A percentile compares a stretch with the other conserved stretches of the same genome.
Evolutionary conservation across 2,113 vertebrate genomes (phyloP).

Genomic region (Cygnus atratus): DNA sequence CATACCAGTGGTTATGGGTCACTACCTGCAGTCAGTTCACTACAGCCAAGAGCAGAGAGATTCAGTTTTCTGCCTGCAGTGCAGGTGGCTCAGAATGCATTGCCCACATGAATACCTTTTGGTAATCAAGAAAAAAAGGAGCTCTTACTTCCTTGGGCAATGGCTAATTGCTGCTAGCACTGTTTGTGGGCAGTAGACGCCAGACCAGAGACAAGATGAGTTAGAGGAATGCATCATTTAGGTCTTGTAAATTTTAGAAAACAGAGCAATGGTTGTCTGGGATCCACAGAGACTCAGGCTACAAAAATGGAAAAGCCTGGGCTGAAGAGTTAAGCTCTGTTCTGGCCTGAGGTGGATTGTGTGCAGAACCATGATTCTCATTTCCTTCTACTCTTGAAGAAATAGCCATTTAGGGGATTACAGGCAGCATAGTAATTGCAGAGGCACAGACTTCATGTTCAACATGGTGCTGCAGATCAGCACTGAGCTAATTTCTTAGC

Average conservation of each 20-base stretch:
- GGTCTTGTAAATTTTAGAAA: neutral
- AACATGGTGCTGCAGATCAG: neutral
- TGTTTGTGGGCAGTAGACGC: neutral
- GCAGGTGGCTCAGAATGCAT: neutral
- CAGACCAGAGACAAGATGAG: neutral
- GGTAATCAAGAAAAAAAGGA: neutral
- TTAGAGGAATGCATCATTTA: neutral
- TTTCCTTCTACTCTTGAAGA: neutral
- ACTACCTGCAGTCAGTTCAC: neutral
- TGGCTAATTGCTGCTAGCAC: neutral
- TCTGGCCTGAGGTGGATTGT: neutral
- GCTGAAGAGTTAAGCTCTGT: neutral
- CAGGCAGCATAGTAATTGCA: neutral
- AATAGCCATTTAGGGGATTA: neutral
- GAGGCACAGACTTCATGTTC: neutral
- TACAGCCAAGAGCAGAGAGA: neutral
- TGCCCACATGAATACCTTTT: neutral
- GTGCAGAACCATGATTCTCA: neutral
- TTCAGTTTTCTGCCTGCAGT: neutral
- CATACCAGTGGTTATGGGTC: neutral
- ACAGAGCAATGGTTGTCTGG: neutral
- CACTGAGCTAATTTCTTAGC: neutral
- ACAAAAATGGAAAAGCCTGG: neutral
- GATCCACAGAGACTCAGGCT: neutral
- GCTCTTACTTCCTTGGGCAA: neutral